Base-by-base conservation (phyloP, 2,888 invertebrate genomes). In the Lithosia quadra region DNA sequence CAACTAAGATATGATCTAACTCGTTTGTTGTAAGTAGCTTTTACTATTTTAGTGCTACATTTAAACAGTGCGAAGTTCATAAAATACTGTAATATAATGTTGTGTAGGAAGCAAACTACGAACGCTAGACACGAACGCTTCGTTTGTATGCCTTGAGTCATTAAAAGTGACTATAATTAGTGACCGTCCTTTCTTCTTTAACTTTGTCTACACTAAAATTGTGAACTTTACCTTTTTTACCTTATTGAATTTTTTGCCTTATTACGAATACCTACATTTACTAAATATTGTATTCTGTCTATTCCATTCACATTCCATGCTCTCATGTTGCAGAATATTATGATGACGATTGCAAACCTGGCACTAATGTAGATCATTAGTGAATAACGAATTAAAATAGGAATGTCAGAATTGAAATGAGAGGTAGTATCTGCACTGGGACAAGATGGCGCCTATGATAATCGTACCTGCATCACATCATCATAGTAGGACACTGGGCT, bases 111-210 rank as follows among this genome's bases (percentile, higher is more conserved):
- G 49, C 62, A 58, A 73, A 78, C 79, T 77, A 76, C 68, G 65
- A 83, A 83, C 77, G 77, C 70, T 72, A 80, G 76, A 83, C 84
- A 86, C 86, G 86, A 82, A 85, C 79, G 69, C 74, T 82, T 82
- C 77, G 80, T 86, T 88, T 85, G 82, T 79, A 68, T 68, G 76
- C 74, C 72, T 72, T 74, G 73, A 75, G 79, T 78, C 76, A 86
- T 86, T 86, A 86, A 87, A 83, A 73, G 78, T 75, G 75, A 78
- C 81, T 82, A 86, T 86, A 85, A 87, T 84, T 86, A 87, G 83
- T 76, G 72, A 69, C 74, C 72, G 73, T 68, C 72, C 67, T 75
- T 68, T 74, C 73, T 77, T 75, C 68, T 74, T 70, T 53, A 70
- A 56, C 64, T 39, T 64, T 43, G 65, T 55, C 34, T 63, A 49